Evolutionary conservation across 2,113 vertebrate species (phyloP).

Genomic region (Macaca mulatta): DNA sequence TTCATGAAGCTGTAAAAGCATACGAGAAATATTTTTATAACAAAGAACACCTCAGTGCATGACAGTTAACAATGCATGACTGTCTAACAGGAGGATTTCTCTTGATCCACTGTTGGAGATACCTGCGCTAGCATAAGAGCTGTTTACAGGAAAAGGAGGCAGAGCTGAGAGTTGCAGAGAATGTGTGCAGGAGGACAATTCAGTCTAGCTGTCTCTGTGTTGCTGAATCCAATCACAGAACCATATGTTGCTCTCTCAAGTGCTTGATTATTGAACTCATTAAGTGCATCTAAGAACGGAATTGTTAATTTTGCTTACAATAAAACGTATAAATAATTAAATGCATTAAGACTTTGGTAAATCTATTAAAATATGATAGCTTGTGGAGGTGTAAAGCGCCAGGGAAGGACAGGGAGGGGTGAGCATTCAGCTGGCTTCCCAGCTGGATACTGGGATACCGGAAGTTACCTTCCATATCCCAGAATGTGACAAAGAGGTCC

Average conservation of each 20-base stretch:
- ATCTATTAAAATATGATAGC: neutral
- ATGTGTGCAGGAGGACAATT: neutral
- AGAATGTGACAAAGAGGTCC: neutral
- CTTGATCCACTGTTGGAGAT: neutral
- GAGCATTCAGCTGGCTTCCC: neutral
- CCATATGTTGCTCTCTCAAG: neutral
- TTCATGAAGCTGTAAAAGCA: neutral
- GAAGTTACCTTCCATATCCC: neutral
- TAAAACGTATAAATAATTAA: slow-evolving; percentile 5
- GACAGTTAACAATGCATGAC: neutral
- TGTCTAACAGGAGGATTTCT: neutral
- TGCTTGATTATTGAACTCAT: slow-evolving; percentile 15
- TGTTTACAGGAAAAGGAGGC: neutral
- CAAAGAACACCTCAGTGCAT: neutral
- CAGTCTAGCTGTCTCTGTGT: neutral
- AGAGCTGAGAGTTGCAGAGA: neutral
- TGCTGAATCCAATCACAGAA: neutral
- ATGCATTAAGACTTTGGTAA: slow-evolving; percentile 7
- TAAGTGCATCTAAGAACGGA: neutral
- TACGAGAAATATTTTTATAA: neutral
- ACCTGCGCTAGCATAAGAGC: neutral
- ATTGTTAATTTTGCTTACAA: slow-evolving; percentile 23
- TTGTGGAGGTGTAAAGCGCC: neutral
- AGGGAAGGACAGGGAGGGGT: neutral
- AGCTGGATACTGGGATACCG: too few relatives aligned